A percentile compares a stretch with the other conserved stretches of the same genome.
Evolutionary conservation across 2,888 invertebrate species (phyloP).

Genomic region (Trichacis sp.): DNA sequence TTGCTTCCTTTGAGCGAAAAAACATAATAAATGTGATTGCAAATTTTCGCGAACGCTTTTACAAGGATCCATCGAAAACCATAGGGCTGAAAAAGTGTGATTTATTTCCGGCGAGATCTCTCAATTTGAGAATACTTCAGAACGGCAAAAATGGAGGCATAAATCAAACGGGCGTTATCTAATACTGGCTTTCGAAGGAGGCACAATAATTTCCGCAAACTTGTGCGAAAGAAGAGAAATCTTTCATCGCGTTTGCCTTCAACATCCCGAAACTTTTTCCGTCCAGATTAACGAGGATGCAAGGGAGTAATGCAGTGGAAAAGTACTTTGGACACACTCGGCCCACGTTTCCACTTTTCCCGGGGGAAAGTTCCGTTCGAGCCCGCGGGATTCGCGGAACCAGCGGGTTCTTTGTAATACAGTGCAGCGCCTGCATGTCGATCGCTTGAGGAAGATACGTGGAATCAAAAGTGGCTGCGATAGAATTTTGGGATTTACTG

Average conservation of each 20-base stretch:
- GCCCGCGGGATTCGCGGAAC: slow-evolving; percentile 10
- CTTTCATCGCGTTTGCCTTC: slow-evolving; percentile 10
- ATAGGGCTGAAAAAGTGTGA: neutral
- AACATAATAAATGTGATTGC: neutral
- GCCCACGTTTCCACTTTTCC: slow-evolving; percentile 18
- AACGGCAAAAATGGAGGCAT: neutral
- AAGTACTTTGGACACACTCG: slow-evolving; percentile 20
- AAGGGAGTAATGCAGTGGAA: slow-evolving; percentile 8
- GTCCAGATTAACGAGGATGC: slow-evolving; percentile 7
- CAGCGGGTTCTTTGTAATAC: slow-evolving; percentile 9
- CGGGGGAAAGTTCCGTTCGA: slow-evolving; percentile 9
- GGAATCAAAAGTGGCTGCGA: too few relatives aligned
- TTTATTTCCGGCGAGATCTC: neutral
- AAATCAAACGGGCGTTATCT: neutral
- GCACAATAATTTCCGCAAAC: slow-evolving; percentile 12
- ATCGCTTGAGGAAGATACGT: too few relatives aligned
- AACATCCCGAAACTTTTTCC: slow-evolving; percentile 10
- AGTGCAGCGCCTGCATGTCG: neutral
- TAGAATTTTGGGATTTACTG: too few relatives aligned
- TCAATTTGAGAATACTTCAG: neutral
- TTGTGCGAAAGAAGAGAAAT: slow-evolving; percentile 6
- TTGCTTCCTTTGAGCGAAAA: neutral
- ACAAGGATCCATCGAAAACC: neutral
- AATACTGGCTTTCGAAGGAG: neutral
- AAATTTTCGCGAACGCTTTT: too few relatives aligned